Evolutionary conservation across 2,113 vertebrate genomes (phyloP).

Genomic region (Ameiurus melas): DNA sequence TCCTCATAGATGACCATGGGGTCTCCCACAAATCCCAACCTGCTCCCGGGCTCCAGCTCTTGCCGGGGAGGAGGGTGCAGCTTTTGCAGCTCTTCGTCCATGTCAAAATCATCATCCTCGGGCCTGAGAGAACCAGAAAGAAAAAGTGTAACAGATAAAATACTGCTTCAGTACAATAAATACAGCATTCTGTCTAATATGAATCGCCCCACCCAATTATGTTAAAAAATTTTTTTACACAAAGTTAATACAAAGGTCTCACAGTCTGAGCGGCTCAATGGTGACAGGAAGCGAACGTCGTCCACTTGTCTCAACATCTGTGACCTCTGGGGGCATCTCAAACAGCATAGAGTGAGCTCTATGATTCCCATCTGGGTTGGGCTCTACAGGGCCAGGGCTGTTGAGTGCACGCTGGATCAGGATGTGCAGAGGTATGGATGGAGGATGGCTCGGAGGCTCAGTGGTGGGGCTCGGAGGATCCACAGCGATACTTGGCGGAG

Average conservation of each 20-base stretch:
- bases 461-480: constrained; percentile 64
- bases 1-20: constrained; percentile 75
- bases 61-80: constrained; percentile 54
- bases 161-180: background rate
- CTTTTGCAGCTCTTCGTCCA: constrained; percentile 79
- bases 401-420: constrained; percentile 88
- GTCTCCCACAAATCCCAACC: constrained; percentile 72
- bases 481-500: constrained; percentile 57
- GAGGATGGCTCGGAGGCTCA: constrained; percentile 71
- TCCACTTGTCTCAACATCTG: constrained; percentile 52
- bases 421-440: constrained; percentile 82
- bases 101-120: constrained; percentile 89
- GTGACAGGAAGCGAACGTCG: constrained; percentile 85
- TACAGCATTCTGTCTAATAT: background rate
- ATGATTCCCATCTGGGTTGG: constrained; percentile 75
- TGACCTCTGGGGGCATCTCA: constrained; percentile 71
- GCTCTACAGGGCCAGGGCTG: constrained; percentile 74
- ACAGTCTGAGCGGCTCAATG: constrained; percentile 95
- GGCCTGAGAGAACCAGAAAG: constrained; percentile 71
- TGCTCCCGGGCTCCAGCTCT: constrained; percentile 68
- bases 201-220: background rate
- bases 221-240: background rate
- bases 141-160: background rate
- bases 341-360: constrained; percentile 90
- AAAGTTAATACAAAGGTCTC: constrained; percentile 60